Percentiles rank a stretch among this genome's conserved stretches.
Evolutionary conservation across 2,113 vertebrate genomes (phyloP).

Genomic region (Podarcis cretensis): DNA sequence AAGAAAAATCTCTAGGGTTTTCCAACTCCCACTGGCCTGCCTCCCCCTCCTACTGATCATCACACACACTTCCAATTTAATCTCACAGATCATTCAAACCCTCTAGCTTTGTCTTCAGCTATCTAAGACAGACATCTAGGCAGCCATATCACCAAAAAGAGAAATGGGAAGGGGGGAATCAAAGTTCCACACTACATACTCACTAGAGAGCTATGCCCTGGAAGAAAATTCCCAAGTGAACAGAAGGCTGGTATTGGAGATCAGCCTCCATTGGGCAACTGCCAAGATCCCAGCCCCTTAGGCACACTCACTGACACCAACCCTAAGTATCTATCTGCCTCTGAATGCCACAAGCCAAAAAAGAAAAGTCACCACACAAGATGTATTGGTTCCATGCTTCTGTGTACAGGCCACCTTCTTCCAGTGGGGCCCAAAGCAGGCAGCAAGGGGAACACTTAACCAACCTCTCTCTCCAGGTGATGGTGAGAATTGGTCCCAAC

Average conservation of each 20-base stretch:
- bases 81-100: background rate
- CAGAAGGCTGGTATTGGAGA: background rate
- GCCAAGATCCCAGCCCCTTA: background rate
- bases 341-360: background rate
- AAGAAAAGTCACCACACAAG: background rate
- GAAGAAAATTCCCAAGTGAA: background rate
- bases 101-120: background rate
- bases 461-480: background rate
- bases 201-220: slow-evolving; percentile 42
- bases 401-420: background rate
- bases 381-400: background rate
- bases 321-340: background rate
- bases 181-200: slow-evolving; percentile 10
- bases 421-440: background rate
- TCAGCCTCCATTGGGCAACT: background rate
- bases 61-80: slow-evolving; percentile 13
- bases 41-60: slow-evolving; percentile 14
- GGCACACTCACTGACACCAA: background rate
- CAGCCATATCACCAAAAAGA: slow-evolving; percentile 25
- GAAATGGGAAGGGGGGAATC: background rate
- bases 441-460: background rate
- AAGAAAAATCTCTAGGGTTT: background rate
- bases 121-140: slow-evolving; percentile 17
- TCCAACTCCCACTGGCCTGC: background rate
- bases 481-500: background rate